Evolutionary conservation across 2,888 invertebrate genomes (phyloP), one percentile per base, ranked within the genome.

Genomic region (Microchrysa polita): DNA sequence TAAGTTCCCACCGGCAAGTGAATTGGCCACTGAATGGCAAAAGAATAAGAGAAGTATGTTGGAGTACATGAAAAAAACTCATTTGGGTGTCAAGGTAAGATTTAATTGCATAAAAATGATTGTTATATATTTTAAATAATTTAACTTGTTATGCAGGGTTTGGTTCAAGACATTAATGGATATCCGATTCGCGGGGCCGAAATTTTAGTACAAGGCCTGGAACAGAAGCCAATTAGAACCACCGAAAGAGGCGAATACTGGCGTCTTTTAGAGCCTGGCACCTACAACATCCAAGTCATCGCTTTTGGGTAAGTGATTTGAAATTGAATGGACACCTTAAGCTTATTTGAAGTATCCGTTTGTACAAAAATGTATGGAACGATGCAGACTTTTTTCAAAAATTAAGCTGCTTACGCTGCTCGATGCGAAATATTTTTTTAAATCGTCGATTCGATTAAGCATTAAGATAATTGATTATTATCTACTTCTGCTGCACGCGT

Each of bases 211-310:
- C 87, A 88, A 55, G 93, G 93, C 0, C 91, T 96, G 74, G 85
- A 89, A 78, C 86, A 90, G 65, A 96, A 98, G 82, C 89, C 91
- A 72, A 88, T 98, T 12, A 89, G 89, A 1, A 92, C 94, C 0
- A 93, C 94, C 0, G 87, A 87, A 55, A 87, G 89, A 20, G 99
- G 99, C 5, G 96, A 97, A 83, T 99, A 92, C 85, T 99, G 98
- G 98, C 88, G 99, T 75, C 86, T 99, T 65, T 86, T 99, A 34
- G 85, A 94, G 18, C 97, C 98, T 0, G 98, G 97, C 75, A 87
- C 87, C 4, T 98, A 98, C 83, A 88, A 88, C 34, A 86, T 97
- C 77, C 90, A 88, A 76, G 94, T 91, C 0, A 80, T 85, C 48
- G 93, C 93, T 67, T 88, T 88, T 81, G 93, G 94, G 93, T 95